Base-by-base conservation (phyloP, 2,888 invertebrate genomes). In the Trissoscelio sp. region DNA sequence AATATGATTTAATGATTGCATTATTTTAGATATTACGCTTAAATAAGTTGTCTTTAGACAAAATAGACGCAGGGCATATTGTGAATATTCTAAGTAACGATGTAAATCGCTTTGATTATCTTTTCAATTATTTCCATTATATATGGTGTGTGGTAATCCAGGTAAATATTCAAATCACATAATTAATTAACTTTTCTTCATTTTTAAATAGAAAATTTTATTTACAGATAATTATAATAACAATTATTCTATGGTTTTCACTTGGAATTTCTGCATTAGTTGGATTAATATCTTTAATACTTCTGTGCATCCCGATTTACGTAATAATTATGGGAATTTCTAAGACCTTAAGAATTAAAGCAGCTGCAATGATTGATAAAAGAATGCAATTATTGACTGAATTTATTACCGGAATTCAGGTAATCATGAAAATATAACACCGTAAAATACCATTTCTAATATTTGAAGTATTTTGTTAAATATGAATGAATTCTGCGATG, bases 11-110 rank as follows among this genome's bases (percentile, higher is more conserved):
- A n/a, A n/a, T n/a, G n/a, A n/a, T n/a, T n/a, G n/a, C 66, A n/a
- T 46, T 51, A 42, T 57, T 92, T 9, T 90, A 97, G 96, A 93
- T 95, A 0, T 92, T 96, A n/a, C 93, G 94, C 5, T 90, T 97
- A 34, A 96, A 96, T 86, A 93, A 95, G 84, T 93, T 94, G 0
- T 94, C 96, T 0, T 91, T 96, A 37, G 94, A 94, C 0, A 93
- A 94, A 87, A 95, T 96, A 0, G 94, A 97, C 0, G 95, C 96
- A 0, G 98, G 98, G 0, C 97, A 98, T 91, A 95, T 98, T 67
- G 96, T 98, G 11, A 98, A 98, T 92, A 92, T 98, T 4, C 93
- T 99, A 66, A 97, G 98, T 3, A 98, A 98, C 88, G 98, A 99
- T 91, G 97, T 98, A 7, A 96, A 95, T 90, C 95, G 98, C 44